Evolutionary conservation across 1,140 invertebrate species (phyloP), one percentile per base, ranked within the genome.

Genomic region (Himalopsyche phryganea): DNA sequence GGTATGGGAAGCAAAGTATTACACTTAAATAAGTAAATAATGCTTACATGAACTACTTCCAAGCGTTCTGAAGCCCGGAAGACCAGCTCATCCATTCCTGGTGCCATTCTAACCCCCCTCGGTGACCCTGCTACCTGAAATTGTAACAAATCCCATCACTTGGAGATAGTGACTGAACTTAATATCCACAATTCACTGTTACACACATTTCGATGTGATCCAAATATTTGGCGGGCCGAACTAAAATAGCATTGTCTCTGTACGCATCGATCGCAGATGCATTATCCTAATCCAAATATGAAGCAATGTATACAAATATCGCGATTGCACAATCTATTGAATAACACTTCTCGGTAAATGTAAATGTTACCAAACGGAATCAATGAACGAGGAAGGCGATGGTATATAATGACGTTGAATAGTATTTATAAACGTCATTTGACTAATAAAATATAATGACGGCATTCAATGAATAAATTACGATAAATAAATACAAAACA

Each of bases 11-110:
- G n/a, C n/a, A n/a, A n/a, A n/a, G n/a, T n/a, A n/a, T n/a, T 28
- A 9, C 23, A 28, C 23, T 5, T 28, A 28, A 5, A 9, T 28
- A 28, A 9, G 3, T 28, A 28, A 28, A 28, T 28, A 28, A 28
- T 28, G 23, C 23, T 53, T 44, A 63, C 61, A 33, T 60, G 61
- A 7, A 57, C n/a, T 11, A 60, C 18, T 20, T 64, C 61, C 7
- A 64, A 14, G 11, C 54, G 17, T 35, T 60, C 61, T 9, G 53
- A 32, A 6, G 61, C 58, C n/a, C 58, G 49, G 50, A 60, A 58
- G 2, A 50, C 44, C 6, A 64, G 41, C 44, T 64, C 61, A 15
- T 64, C 61, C 5, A 64, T 40, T 33, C 58, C 58, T 10, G 61
- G 45, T 40, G 61, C 58, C 61, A 64, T 60, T 23, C 11, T 20